Base-by-base conservation (phyloP, 1,140 invertebrate genomes). In the Conopomorpha cramerella region DNA sequence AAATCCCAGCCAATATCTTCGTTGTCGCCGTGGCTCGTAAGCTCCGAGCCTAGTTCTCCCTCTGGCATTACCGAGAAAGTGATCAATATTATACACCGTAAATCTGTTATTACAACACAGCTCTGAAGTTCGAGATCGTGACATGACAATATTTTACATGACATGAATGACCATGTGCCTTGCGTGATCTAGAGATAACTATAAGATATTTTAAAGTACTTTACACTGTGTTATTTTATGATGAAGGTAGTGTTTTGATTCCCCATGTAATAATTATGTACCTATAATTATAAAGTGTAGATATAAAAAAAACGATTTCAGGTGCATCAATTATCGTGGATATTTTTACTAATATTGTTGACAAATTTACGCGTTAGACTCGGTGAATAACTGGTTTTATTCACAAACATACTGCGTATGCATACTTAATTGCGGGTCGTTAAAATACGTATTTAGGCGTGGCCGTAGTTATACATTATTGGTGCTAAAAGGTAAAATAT, bases 31-130 rank as follows among this genome's bases (percentile, higher is more conserved):
- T 92, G 90, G 90, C 72, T 91, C 37, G 89, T 92, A 6, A 86
- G 86, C 11, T 86, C 87, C 32, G 85, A 87, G 45, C 79, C 84
- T 8, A 83, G 84, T 36, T 82, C 84, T 36, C 81, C 84, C 36
- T 78, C 83, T 3, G 82, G 84, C 38, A 81, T 82, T 34, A 85
- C 83, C 31, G 84, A 86, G 52, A 84, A 85, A 34, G 79, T 86
- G 43, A 87, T 90, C 38, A 86, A 88, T 36, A 78, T 78, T 3
- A 76, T 78, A 16, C 76, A 78, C 46, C 81, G 88, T 45, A 91
- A 91, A 78, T 89, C 89, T 39, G 89, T 92, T 48, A 91, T 92
- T 43, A 92, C 89, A 41, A 92, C 89, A 41, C 89, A 91, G 63
- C 81, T 91, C 46, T 91, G 84, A 79, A 37, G 13, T 27, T 26